Percentiles rank a stretch among this genome's conserved stretches.
Evolutionary conservation across 2,113 vertebrate species (phyloP).

Genomic region (Hippocampus mohnikei): DNA sequence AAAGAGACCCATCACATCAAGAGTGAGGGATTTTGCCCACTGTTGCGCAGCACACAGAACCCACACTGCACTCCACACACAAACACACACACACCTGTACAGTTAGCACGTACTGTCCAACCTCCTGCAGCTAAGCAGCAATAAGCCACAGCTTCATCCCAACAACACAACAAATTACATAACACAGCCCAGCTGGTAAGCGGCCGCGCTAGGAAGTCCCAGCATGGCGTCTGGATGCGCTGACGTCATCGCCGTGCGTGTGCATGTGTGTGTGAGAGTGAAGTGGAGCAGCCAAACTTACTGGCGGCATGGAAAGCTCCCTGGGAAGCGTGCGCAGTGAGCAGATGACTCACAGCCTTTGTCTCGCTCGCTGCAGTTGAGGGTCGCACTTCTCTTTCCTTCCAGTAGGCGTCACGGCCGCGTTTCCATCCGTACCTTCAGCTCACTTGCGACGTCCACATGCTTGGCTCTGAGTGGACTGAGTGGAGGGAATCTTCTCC

Average conservation of each 20-base stretch:
- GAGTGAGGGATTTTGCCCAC: slow-evolving; percentile 2
- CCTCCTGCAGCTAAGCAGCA: slow-evolving; percentile 33
- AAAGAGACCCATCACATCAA: slow-evolving; percentile 3
- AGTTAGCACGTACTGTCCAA: slow-evolving; percentile 15
- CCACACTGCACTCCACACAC: not conserved
- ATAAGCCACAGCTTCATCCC: slow-evolving; percentile 32
- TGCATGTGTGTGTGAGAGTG: not conserved
- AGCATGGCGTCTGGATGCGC: slow-evolving; percentile 5
- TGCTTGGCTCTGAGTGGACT: slow-evolving; percentile 37
- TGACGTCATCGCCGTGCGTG: slow-evolving; percentile 9
- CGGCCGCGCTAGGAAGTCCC: slow-evolving; percentile 14
- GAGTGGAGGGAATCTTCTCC: not conserved
- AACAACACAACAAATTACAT: slow-evolving; percentile 63
- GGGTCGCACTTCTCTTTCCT: not conserved
- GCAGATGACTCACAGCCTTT: slow-evolving; percentile 44
- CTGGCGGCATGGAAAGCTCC: slow-evolving; percentile 28
- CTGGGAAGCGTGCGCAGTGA: slow-evolving; percentile 33
- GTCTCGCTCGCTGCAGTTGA: not conserved
- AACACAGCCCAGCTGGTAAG: slow-evolving; percentile 47
- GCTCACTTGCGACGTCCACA: slow-evolving; percentile 49
- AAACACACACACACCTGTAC: not conserved
- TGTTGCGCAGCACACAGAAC: not conserved
- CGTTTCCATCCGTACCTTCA: slow-evolving; percentile 7
- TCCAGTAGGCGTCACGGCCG: not conserved
- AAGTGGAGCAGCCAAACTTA: slow-evolving; percentile 49